Conservation (phyloP, 1,140 invertebrate genomes). For the Atta cephalotes region DNA sequence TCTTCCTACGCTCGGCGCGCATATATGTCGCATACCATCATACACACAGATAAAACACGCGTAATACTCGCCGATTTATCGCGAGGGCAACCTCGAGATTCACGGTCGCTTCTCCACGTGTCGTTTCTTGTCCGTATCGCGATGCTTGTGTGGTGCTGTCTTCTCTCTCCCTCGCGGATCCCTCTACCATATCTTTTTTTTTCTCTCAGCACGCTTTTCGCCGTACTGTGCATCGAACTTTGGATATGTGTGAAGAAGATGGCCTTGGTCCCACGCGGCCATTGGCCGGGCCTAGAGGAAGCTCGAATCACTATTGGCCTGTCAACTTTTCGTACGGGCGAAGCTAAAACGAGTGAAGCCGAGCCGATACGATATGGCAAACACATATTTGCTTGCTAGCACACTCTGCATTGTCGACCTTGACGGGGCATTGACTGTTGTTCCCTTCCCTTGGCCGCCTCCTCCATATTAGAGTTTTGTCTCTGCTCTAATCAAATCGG, state of each 20-base stretch:
- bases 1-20: conserved; percentile 12
- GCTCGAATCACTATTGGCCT: conserved; percentile 76
- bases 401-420: conserved; percentile 79
- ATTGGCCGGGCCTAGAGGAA: conserved; percentile 82
- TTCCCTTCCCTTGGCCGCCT: conserved; percentile 54
- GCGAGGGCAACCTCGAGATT: conserved; percentile 63
- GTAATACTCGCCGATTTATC: conserved; percentile 48
- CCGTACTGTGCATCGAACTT: conserved; percentile 61
- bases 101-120: conserved; percentile 65
- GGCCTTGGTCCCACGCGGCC: conserved; percentile 84
- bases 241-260: conserved; percentile 71
- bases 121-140: conserved; percentile 55
- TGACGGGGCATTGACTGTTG: conserved; percentile 83
- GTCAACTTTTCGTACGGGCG: conserved; percentile 25
- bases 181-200: conserved; percentile 27
- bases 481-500: conserved; percentile 63
- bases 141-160: conserved; percentile 22
- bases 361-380: conserved; percentile 5
- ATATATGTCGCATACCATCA: not conserved
- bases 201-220: conserved; percentile 22
- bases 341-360: conserved; percentile 17
- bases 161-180: not conserved
- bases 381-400: conserved; percentile 27
- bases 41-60: not conserved
- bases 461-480: conserved; percentile 66